These are phyloP conservation scores for Ligdia adustata DNA, from an alignment of 2,888 invertebrate species.

Conservation along the genomic window DNA sequence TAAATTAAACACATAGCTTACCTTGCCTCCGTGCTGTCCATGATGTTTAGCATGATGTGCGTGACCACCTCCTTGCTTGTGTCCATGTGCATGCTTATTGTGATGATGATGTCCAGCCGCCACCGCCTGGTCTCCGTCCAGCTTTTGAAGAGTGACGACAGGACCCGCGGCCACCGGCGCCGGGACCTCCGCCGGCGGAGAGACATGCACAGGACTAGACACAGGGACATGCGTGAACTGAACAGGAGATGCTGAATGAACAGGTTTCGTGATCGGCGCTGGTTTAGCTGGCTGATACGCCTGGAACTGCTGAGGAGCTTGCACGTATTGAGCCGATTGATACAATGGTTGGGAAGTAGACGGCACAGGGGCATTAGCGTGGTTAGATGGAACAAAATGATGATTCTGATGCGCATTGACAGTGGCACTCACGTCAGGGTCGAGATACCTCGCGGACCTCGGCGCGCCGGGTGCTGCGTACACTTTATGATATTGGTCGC, in stretches of 20 bases:
- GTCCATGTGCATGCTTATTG: constrained; percentile 58
- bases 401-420: constrained; percentile 16
- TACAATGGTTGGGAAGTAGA: constrained; percentile 1
- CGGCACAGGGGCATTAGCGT: not conserved
- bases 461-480: constrained; percentile 48
- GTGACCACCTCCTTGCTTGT: constrained; percentile 80
- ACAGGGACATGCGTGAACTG: constrained; percentile 34
- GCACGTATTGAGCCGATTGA: constrained; percentile 4
- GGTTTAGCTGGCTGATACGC: constrained; percentile 20
- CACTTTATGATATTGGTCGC: constrained; percentile 71
- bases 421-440: constrained; percentile 33
- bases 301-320: not conserved
- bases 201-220: constrained; percentile 38
- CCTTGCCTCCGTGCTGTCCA: constrained; percentile 82
- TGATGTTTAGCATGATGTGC: constrained; percentile 79
- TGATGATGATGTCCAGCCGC: constrained; percentile 59
- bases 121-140: constrained; percentile 49
- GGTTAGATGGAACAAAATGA: constrained; percentile 15
- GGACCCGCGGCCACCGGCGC: constrained; percentile 43
- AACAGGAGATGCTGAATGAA: constrained; percentile 24
- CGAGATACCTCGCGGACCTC: constrained; percentile 32
- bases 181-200: constrained; percentile 37
- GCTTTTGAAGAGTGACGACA: constrained; percentile 43
- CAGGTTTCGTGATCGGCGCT: constrained; percentile 18
- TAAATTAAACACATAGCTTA: constrained; percentile 38